Base-by-base conservation (phyloP, 2,113 vertebrate genomes). In the Orientallactaga bullata region DNA sequence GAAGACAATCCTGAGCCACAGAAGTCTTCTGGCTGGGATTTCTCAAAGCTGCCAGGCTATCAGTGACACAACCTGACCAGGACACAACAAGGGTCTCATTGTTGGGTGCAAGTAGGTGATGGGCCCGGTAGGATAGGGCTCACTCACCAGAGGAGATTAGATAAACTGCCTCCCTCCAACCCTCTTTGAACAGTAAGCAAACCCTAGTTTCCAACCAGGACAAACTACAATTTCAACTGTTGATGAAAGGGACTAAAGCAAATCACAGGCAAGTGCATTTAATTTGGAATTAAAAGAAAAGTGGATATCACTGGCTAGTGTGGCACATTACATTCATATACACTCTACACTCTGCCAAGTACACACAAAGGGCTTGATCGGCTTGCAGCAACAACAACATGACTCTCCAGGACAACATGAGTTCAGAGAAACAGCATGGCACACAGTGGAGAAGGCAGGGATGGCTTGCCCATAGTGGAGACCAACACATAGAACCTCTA, bases 71-170 rank as follows among this genome's bases (percentile, higher is more conserved):
- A 96, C 92, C 89, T 55, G 0, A 32, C 96, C 65, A 0, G 0
- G 61, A 91, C 85, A 92, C 94, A 97, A 97, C 96, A 97, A 97
- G 88, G 84, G 39, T 90, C 88, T 96, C 77, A 95, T 95, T 98
- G 96, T 96, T 96, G 96, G 61, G 95, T 93, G 89, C 95, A 96
- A 97, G 94, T 91, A 97, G 96, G 92, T 95, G 96, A 97, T 94
- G 85, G 96, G 71, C 94, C 94, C 76, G 93, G 95, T 94, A 97
- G 97, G 91, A 96, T 97, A 97, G 94, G 94, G 79, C 84, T 89
- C 42, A 76, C 96, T 97, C 94, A 95, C 84, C 65, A 93, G 79
- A 96, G 95, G 91, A 96, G 20, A 0, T 93, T 39, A 97, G 94
- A 97, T 92, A 89, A 79, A 95, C 8, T 0, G 0, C 89, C 72